Percentiles rank a stretch among this genome's conserved stretches.
Evolutionary conservation across 2,888 invertebrate genomes (phyloP).

Genomic region (Magallana nippona): DNA sequence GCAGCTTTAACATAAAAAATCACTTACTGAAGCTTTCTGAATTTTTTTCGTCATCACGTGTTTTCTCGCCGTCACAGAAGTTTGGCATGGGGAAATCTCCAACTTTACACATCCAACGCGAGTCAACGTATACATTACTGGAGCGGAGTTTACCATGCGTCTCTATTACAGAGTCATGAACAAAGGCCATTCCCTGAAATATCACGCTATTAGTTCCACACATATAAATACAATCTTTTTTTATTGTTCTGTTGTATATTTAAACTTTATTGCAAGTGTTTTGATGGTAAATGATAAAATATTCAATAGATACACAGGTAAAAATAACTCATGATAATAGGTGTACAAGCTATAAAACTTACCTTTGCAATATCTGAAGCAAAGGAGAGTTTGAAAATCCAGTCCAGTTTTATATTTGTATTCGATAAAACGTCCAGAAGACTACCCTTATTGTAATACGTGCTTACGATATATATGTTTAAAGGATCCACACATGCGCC

Average conservation of each 20-base stretch:
- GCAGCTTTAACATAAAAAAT: neutral
- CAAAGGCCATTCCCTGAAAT: slow-evolving; percentile 67
- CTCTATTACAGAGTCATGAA: slow-evolving; percentile 63
- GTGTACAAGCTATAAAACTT: slow-evolving; percentile 7
- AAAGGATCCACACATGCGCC: slow-evolving; percentile 91
- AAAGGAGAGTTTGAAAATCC: slow-evolving; percentile 75
- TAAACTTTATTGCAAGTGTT: no score
- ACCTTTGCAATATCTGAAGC: slow-evolving; percentile 72
- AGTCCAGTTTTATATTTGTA: slow-evolving; percentile 73
- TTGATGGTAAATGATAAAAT: no score
- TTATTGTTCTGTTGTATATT: neutral
- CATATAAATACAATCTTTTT: neutral
- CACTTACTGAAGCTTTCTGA: slow-evolving; percentile 57
- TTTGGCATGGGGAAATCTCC: slow-evolving; percentile 69
- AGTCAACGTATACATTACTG: slow-evolving; percentile 89
- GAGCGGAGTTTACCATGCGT: slow-evolving; percentile 91
- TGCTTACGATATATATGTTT: slow-evolving; percentile 87
- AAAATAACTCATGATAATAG: no score
- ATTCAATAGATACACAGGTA: no score
- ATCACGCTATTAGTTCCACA: neutral
- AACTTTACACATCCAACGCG: slow-evolving; percentile 87
- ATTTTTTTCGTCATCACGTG: slow-evolving; percentile 48
- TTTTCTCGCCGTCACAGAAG: slow-evolving; percentile 69
- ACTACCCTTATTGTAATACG: slow-evolving; percentile 91
- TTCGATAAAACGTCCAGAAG: slow-evolving; percentile 80